Base-by-base conservation (phyloP, 2,888 invertebrate species). In the Leptothorax acervorum region DNA sequence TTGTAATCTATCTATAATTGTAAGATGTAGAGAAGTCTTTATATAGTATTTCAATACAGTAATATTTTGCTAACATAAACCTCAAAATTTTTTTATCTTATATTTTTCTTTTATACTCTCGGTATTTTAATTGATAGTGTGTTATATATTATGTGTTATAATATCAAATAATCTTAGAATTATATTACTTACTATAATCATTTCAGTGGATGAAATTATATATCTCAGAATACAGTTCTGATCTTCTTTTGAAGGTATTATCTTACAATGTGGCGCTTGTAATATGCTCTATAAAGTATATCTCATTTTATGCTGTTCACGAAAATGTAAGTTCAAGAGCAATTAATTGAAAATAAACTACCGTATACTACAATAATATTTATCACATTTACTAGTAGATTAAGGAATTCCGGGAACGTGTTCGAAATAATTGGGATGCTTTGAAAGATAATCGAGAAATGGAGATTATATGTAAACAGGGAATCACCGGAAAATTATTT, bases 391-490 rank as follows among this genome's bases (percentile, higher is more conserved):
- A 35, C 2, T 65, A 35, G 23, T 23, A 82, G 75, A 9, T 75
- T 60, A 53, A 45, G 8, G 15, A 62, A 31, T n/a, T 84, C 6
- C 48, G 42, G 1, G 23, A 28, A 42, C 45, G 18, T 11, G n/a
- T 84, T 42, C 60, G 39, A n/a, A 45, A 53, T 48, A 60, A 84
- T 28, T 84, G 81, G 84, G 28, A 39, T 8, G 6, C 39, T 12
- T 48, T 84, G 62, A 70, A 23, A 35, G 15, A 66, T 70, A 45
- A 82, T 4, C 53, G 39, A 9, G 82, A 84, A 18, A 42, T 42
- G 0, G 62, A 82, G 6, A 82, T 84, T 31, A 74, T 82, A 31
- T 39, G 28, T 3, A 74, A 75, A 35, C 48, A 75, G 0, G 63
- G 45, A 12, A 45, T 6, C 0, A 28, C 3, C 1, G 73, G 75